Conservation (phyloP, 2,888 invertebrate species). For the Synergus itoensis region DNA sequence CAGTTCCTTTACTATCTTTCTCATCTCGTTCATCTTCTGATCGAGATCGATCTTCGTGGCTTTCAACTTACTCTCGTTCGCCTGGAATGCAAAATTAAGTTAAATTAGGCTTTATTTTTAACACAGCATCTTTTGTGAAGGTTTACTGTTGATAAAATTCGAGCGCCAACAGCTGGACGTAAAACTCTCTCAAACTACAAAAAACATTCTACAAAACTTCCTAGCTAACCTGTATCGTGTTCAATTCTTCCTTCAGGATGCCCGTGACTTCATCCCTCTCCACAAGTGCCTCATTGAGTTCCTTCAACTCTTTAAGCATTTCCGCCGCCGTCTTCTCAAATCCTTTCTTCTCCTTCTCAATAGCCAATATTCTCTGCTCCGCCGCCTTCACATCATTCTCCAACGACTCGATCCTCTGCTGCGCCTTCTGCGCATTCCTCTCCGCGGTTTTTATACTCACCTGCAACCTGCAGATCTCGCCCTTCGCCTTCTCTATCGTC, state of each 20-base stretch:
- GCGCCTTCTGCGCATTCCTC: conserved; percentile 86
- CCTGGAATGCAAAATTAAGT: conserved; percentile 51
- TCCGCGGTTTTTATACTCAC: conserved; percentile 85
- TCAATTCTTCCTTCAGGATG: conserved; percentile 83
- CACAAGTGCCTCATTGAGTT: conserved; percentile 80
- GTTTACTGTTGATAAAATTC: too few relatives aligned
- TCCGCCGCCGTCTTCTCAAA: conserved; percentile 81
- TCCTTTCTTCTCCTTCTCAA: conserved; percentile 81
- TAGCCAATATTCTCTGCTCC: conserved; percentile 82
- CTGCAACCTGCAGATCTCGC: conserved; percentile 84
- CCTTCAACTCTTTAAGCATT: conserved; percentile 80
- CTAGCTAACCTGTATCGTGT: conserved; percentile 78
- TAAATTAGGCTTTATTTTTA: background rate
- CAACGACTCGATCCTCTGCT: conserved; percentile 87
- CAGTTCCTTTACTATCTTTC: conserved; percentile 81
- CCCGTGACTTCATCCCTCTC: conserved; percentile 81
- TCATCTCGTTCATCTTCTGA: conserved; percentile 83
- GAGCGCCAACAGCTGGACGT: too few relatives aligned
- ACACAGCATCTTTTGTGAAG: background rate
- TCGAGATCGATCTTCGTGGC: conserved; percentile 87
- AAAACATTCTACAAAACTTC: too few relatives aligned
- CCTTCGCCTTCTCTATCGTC: conserved; percentile 86
- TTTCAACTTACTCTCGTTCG: conserved; percentile 84
- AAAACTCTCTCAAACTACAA: background rate
- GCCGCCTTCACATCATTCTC: conserved; percentile 85